Base-by-base conservation (phyloP, 1,140 invertebrate genomes). In the Caenorhabditis brenneri region DNA sequence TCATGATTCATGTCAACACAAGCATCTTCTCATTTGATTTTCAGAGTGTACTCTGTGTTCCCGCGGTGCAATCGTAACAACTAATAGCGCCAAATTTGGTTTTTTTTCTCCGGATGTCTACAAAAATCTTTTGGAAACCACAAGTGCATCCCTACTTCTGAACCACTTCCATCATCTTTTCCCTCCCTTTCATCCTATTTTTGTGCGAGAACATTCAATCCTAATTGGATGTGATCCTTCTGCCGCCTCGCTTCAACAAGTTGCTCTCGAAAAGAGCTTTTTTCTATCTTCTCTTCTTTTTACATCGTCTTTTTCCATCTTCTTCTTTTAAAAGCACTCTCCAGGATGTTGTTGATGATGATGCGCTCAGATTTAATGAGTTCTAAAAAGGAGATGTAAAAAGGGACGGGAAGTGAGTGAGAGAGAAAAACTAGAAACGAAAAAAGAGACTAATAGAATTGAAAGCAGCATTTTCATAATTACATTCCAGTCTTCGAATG, bases 151-250 rank as follows among this genome's bases (percentile, higher is more conserved):
- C 58, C 58, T 36, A 12, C 24, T 31, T 31, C 53, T 31, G 7
- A 19, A 33, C 58, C 31, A 19, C 58, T 42, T 42, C 36, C 36
- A 39, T 74, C 65, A 74, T 74, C 36, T 74, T 74, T 74, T 24
- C 24, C 16, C 22, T 19, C 16, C 65, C 9, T 42, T 74, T 22
- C 7, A 74, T 19, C 46, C 65, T 46, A 74, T 46, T 74, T 74
- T 74, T 15, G 65, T 42, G 36, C 36, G 65, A 74, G 36, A 74
- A n/a, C 65, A 74, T 74, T 74, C 65, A 74, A 74, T 42, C 65
- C 65, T 74, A 74, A 46, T 74, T 74, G 65, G 65, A 74, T 74
- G 65, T 74, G 65, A 74, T 74, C 65, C 65, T 74, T 74, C 65
- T 74, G 65, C 36, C 65, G 36, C 65, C 65, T 74, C 65, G 36